Conservation (phyloP, 1,140 invertebrate species). For the Zaprionus camerounensis region DNA sequence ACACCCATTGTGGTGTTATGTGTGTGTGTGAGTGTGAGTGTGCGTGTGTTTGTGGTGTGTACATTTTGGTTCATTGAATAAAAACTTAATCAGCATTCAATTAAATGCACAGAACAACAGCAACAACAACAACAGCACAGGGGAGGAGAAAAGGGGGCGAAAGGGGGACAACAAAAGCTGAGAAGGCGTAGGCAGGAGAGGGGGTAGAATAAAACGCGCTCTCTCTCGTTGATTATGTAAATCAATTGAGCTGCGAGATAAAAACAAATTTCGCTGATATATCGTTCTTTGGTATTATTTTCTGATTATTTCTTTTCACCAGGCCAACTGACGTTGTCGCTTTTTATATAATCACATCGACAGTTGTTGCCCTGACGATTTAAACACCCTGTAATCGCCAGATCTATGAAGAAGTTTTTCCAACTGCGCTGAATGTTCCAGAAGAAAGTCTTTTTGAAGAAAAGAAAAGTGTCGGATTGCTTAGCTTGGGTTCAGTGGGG, state of each 20-base stretch:
- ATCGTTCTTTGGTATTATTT: conserved; percentile 71
- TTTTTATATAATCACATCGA: conserved; percentile 44
- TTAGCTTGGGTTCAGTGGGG: too few relatives aligned
- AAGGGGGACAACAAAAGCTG: conserved; percentile 1
- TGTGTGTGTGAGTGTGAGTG: conserved; percentile 13
- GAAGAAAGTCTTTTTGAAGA: neutral
- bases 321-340: conserved; percentile 20
- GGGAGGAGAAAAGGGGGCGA: neutral
- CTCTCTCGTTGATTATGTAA: conserved; percentile 77
- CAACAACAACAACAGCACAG: neutral
- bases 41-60: conserved; percentile 10
- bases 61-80: conserved; percentile 72
- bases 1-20: conserved; percentile 5
- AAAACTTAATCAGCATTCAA: conserved; percentile 80
- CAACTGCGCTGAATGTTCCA: neutral
- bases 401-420: too few relatives aligned
- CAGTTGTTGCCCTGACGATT: conserved; percentile 19
- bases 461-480: too few relatives aligned
- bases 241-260: conserved; percentile 76
- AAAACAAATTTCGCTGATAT: conserved; percentile 72
- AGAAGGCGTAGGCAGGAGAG: neutral
- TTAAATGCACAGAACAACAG: conserved; percentile 68
- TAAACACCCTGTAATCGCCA: conserved; percentile 4
- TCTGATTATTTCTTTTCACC: conserved; percentile 47
- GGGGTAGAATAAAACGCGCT: conserved; percentile 51